A percentile compares a stretch with the other conserved stretches of the same genome.
phyloP scores from a whole-genome alignment of 1,140 invertebrate genomes.

The Antheraea pernyi region DNA sequence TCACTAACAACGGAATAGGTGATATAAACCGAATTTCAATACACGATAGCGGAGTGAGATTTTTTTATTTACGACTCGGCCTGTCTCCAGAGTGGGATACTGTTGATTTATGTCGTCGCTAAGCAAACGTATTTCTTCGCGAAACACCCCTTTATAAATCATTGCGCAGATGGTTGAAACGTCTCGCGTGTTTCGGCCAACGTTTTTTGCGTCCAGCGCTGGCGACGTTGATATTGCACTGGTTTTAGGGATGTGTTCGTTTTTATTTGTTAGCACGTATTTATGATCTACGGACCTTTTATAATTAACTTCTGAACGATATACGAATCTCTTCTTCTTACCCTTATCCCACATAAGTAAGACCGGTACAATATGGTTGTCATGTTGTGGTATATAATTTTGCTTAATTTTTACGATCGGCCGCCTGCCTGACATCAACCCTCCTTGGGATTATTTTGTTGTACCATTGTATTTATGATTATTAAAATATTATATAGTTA shows the following conservation, averaged over 20 bases:
- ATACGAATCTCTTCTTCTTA: too few relatives aligned
- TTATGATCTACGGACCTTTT: not conserved
- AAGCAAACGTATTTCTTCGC: slow-evolving; percentile 38
- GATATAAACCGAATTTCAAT: slow-evolving; percentile 4
- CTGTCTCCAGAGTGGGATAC: slow-evolving; percentile 39
- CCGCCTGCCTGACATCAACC: too few relatives aligned
- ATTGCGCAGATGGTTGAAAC: slow-evolving; percentile 58
- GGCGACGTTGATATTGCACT: not conserved
- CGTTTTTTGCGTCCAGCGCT: slow-evolving; percentile 9
- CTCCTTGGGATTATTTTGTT: too few relatives aligned
- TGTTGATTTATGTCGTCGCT: slow-evolving; percentile 43
- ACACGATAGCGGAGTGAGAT: slow-evolving; percentile 25
- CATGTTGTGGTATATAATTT: too few relatives aligned
- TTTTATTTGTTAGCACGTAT: not conserved
- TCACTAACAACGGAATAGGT: not conserved
- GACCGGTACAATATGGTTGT: too few relatives aligned
- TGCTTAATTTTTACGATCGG: too few relatives aligned
- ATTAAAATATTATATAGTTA: too few relatives aligned
- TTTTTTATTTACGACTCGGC: slow-evolving; percentile 54
- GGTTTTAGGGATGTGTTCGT: not conserved
- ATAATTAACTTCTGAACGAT: too few relatives aligned
- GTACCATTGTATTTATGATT: too few relatives aligned
- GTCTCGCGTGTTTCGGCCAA: slow-evolving; percentile 34
- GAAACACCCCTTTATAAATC: slow-evolving; percentile 60
- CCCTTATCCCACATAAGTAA: too few relatives aligned